Evolutionary conservation across 1,140 invertebrate species (phyloP), one percentile per base, ranked within the genome.

Genomic region (Achroia grisella): DNA sequence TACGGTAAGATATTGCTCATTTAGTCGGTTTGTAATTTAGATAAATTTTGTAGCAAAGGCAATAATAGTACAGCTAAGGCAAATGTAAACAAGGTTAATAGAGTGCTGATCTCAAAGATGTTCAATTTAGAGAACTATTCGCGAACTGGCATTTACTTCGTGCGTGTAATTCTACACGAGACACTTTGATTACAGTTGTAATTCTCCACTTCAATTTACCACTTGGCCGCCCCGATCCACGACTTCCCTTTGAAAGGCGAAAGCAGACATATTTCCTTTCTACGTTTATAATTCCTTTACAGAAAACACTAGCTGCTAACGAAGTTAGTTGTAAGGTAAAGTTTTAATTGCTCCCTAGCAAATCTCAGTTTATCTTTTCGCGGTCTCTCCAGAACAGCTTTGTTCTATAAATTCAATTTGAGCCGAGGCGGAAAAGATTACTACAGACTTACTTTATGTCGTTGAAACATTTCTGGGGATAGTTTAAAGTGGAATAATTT

Each of bases 301-400:
- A 58, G 52, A 52, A 54, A 71, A 77, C 71, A 73, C 66, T 74
- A 69, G 17, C 17, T 23, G 61, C 69, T 75, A 76, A 80, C 72
- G 64, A 80, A 81, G 44, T 78, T 75, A 75, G 73, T 78, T 72
- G 52, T 62, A 71, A 80, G 72, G 68, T 76, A 78, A 81, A 81
- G 71, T 81, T 81, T 81, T 81, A 81, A 81, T 81, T 81, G 77
- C 72, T 69, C 59, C 57, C 62, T 58, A 56, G 71, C 69, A 76
- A 69, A 74, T 68, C 70, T 72, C 64, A 61, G 68, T 78, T 74
- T 80, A 76, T 80, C 76, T 81, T 81, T 79, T 76, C 59, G 66
- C 58, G 67, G 67, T 72, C 56, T 60, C 61, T 46, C 57, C 50
- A 58, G 66, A 67, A 73, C 70, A 65, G 68, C 62, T 74, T 62